Percentiles rank a stretch among this genome's conserved stretches.
phyloP scores from a whole-genome alignment of 2,797 vertebrate genomes.

The Onychomys leucogaster region DNA sequence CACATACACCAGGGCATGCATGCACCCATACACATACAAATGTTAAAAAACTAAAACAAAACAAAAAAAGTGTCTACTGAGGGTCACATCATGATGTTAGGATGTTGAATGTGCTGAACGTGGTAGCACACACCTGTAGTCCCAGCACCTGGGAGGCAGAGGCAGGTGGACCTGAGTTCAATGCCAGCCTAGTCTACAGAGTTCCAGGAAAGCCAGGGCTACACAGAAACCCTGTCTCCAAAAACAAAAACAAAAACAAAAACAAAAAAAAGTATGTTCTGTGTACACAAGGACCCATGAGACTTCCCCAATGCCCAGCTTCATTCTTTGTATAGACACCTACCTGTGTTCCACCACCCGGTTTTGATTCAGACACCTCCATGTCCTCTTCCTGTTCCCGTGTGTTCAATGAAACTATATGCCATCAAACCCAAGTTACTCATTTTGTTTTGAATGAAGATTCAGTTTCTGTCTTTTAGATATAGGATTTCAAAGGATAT shows the following conservation, averaged over 20 bases:
- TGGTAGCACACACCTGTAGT: neutral
- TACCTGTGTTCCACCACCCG: constrained; percentile 90
- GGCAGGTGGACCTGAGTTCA: neutral
- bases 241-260: neutral
- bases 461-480: constrained; percentile 80
- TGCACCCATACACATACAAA: neutral
- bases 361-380: constrained; percentile 86
- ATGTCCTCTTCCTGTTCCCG: constrained; percentile 73
- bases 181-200: neutral
- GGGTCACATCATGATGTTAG: neutral
- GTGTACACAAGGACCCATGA: constrained; percentile 89
- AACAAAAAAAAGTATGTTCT: neutral
- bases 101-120: neutral
- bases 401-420: constrained; percentile 85
- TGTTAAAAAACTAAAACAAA: neutral
- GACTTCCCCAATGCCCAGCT: constrained; percentile 91
- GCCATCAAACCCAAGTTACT: constrained; percentile 88
- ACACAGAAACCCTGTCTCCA: neutral
- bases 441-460: constrained; percentile 84
- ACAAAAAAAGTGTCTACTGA: neutral
- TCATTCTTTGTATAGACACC: constrained; percentile 88
- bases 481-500: constrained; percentile 79
- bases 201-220: neutral
- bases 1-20: neutral
- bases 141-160: neutral